A percentile compares a stretch with the other conserved stretches of the same genome.
Conservation (phyloP, 2,888 invertebrate species). For the Steinernema carpocapsae region DNA sequence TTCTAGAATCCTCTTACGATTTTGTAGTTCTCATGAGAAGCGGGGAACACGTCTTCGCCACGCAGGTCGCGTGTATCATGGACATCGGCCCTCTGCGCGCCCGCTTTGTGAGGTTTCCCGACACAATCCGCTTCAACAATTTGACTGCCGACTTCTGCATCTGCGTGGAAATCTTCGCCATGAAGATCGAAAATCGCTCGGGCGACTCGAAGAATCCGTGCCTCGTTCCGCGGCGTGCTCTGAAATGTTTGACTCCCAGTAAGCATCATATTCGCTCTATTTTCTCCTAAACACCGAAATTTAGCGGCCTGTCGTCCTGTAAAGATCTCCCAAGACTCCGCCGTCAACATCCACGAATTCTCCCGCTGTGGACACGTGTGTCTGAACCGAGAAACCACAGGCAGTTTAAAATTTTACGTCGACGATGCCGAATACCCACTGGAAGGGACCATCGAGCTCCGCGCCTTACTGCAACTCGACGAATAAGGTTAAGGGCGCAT, state of each 20-base stretch:
- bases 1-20: conserved; percentile 35
- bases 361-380: conserved; percentile 39
- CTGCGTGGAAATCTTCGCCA: conserved; percentile 53
- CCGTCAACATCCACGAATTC: conserved; percentile 23
- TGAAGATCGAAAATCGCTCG: conserved; percentile 40
- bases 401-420: conserved; percentile 45
- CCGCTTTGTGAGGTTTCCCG: conserved; percentile 41
- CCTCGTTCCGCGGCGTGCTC: not conserved
- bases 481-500: too few relatives aligned
- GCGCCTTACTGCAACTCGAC: not conserved
- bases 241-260: conserved; percentile 1
- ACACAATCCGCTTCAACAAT: conserved; percentile 50
- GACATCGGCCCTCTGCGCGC: conserved; percentile 36
- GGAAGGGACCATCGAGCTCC: conserved; percentile 55
- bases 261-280: not conserved
- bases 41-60: conserved; percentile 34
- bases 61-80: conserved; percentile 25
- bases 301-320: conserved; percentile 5
- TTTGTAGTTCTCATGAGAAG: conserved; percentile 33
- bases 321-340: not conserved
- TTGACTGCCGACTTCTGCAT: conserved; percentile 54
- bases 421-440: conserved; percentile 58
- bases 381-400: conserved; percentile 38
- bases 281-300: not conserved
- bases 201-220: not conserved